Evolutionary conservation across 1,140 invertebrate genomes (phyloP), one percentile per base, ranked within the genome.

Genomic region (Anoplophora glabripennis): DNA sequence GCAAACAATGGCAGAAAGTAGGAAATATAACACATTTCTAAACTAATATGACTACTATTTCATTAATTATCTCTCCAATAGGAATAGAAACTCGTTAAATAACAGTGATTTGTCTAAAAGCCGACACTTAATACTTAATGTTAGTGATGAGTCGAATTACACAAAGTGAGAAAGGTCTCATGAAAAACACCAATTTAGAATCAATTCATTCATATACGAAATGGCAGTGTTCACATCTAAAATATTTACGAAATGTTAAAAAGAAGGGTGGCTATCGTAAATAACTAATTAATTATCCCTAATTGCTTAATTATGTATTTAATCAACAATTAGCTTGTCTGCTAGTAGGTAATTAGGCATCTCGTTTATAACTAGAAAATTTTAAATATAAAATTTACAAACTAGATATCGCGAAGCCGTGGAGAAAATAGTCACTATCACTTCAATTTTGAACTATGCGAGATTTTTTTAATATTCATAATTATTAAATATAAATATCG

Each of bases 271-370:
- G 46, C 42, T 54, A 47, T 46, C 28, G n/a, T n/a, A n/a, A n/a
- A 55, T 54, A 40, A 48, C 41, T 37, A 37, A 54, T 47, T 56
- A 61, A 45, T 56, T 49, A 56, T 55, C 55, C 48, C 49, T 59
- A 61, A 61, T 53, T 61, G 46, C 59, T 48, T 46, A 60, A 60
- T 45, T 56, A 54, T 53, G 41, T 49, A 28, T 52, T 55, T 55
- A 61, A 47, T 61, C 59, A 61, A 61, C 59, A 61, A 61, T 56
- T 56, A 61, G 44, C 53, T 61, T 41, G 17, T 42, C 57, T 59
- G 53, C 44, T 38, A 47, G 42, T n/a, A n/a, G n/a, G n/a, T 34
- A 44, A 33, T 58, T 59, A 59, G 48, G 48, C 57, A 37, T 45
- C 33, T 59, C 41, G 15, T 28, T 53, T 53, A 59, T 59, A 52